Evolutionary conservation across 2,888 invertebrate genomes (phyloP), one percentile per base, ranked within the genome.

Genomic region (Rapana venosa): DNA sequence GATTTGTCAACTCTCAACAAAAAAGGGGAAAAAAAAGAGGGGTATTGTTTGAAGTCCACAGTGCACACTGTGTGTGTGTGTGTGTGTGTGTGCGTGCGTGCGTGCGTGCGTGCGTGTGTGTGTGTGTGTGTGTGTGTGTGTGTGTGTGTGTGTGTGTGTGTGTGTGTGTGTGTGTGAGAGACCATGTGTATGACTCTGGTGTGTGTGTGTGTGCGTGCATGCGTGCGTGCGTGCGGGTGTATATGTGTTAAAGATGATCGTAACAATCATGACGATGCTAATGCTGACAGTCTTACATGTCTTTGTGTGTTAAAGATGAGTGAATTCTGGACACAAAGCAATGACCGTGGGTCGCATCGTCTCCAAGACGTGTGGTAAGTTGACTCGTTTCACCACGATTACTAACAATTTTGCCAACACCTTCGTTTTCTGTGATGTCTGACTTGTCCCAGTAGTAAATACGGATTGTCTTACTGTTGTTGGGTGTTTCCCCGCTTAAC

Each of bases 281-380:
- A 22, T 87, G 8, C 36, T 87, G 74, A 2, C 47, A 47, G 47
- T 47, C 47, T 47, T 47, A 47, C 47, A 47, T 47, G 47, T 47
- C 47, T 36, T 86, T 87, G 58, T 91, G 74, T 91, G 91, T 92
- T 93, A 70, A 92, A 95, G 95, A 90, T 94, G 79, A 94, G 94
- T 56, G 93, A 94, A 87, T 94, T 94, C 88, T 88, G 94, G 90
- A 94, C 94, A 88, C 92, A 92, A 35, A 91, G 92, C 30, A 94
- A 95, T 88, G 93, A 95, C 88, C 91, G 93, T 90, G 91, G 93
- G 77, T 93, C 94, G 0, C 94, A 95, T 92, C 87, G 90, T 79
- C 93, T 93, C 86, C 94, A 94, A 87, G 93, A 93, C 90, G 92
- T 94, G 20, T 95, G 94, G 95, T 95, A 92, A 92, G 93, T 90